Evolutionary conservation across 2,888 invertebrate genomes (phyloP).

Genomic region (Napeogenes inachia): DNA sequence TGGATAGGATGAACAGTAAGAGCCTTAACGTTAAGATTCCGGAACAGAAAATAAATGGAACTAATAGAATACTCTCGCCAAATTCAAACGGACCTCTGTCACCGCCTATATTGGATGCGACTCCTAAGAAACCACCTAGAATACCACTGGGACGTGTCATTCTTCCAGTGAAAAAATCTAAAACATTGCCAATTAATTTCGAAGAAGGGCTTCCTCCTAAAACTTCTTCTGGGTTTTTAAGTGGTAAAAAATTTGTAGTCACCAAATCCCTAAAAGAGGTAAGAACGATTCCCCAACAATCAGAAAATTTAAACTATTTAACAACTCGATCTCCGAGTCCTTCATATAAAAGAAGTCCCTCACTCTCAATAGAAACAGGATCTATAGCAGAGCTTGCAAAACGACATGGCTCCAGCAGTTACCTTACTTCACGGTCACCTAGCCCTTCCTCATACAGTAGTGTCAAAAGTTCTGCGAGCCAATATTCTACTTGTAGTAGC

Average conservation of each 20-base stretch:
- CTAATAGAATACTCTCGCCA: constrained; percentile 44
- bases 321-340: constrained; percentile 62
- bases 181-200: constrained; percentile 68
- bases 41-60: constrained; percentile 44
- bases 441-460: constrained; percentile 73
- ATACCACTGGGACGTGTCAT: constrained; percentile 58
- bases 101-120: constrained; percentile 61
- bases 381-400: constrained; percentile 70
- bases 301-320: constrained; percentile 51
- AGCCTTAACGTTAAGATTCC: constrained; percentile 62
- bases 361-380: constrained; percentile 67
- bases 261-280: constrained; percentile 69
- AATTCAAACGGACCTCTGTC: constrained; percentile 61
- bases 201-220: constrained; percentile 62
- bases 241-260: constrained; percentile 61
- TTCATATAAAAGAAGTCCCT: constrained; percentile 59
- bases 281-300: constrained; percentile 51
- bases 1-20: constrained; percentile 40
- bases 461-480: constrained; percentile 60
- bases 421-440: constrained; percentile 74
- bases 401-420: constrained; percentile 57
- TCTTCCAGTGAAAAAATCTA: constrained; percentile 66
- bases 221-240: constrained; percentile 46
- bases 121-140: constrained; percentile 68
- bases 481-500: constrained; percentile 71